Base-by-base conservation (phyloP, 30 jellyfish, hydroid and myxozoan genomes). In the Turritopsis dohrnii region DNA sequence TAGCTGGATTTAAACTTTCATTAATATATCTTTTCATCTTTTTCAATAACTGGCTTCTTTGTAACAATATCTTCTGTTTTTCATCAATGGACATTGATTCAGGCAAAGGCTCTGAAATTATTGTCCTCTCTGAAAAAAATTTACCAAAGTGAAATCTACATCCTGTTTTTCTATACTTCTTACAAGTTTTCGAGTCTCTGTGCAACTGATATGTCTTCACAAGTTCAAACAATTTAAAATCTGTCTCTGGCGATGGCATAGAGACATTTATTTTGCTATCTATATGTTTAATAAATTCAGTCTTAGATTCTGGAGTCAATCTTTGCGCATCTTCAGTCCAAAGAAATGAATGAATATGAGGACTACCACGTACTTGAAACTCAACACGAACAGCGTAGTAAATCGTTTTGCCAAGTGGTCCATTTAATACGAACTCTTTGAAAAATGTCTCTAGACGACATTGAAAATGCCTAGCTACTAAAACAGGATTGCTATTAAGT, bases 391-490 rank as follows among this genome's bases (percentile, higher is more conserved):
- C 53, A 80, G 87, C 87, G 53, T 80, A 65, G 66, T 66, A 52
- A 20, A 25, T 52, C 25, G 28, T 66, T 52, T 65, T 26, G 22
- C 85, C 85, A 17, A 80, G 1, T 41, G 77, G 77, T 21, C 85
- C 85, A 71, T 83, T 52, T 22, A 73, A 18, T 19, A 71, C 85
- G 8, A 83, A 28, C 21, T 83, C 75, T 72, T 83, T 83, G 84
- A 83, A 83, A 73, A 83, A 83, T 18, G 7, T 30, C 54, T 83
- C 85, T 3, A 83, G 85, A 18, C 89, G 26, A 31, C 71, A 83
- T 29, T 83, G 89, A 52, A 83, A 83, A 65, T 83, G 89, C 52
- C 89, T 72, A 69, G 85, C 89, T n/a, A 72, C 21, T 24, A 83
- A 71, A n/a, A 72, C 89, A 18, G 89, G 89, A 41, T 72, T 83